These are phyloP conservation scores for Acridotheres tristis DNA, from an alignment of 2,797 vertebrate species.

Conservation along the genomic window DNA sequence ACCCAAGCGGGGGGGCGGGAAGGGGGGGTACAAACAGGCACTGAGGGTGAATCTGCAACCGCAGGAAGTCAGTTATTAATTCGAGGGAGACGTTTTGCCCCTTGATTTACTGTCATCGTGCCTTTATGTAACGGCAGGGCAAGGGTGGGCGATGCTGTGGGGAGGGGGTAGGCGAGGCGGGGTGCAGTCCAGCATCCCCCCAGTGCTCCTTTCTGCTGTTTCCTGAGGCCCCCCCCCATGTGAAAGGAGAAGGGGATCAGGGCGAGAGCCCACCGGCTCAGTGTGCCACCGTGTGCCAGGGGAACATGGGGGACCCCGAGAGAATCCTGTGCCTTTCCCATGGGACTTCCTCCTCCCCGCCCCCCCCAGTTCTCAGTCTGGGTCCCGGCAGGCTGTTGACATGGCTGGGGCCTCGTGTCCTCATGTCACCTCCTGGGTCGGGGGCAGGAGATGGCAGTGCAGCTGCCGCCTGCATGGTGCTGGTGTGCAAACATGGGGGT, in stretches of 20 bases:
- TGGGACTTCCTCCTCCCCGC: accelerated
- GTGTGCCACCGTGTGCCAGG: accelerated
- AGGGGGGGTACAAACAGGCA: not conserved
- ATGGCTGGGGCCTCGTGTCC: not conserved
- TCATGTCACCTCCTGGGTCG: not conserved
- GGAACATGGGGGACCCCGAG: accelerated
- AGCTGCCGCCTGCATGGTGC: accelerated
- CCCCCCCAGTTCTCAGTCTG: not conserved
- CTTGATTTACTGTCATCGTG: constrained; percentile 54
- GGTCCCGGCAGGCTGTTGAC: not conserved
- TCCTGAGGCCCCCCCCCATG: accelerated
- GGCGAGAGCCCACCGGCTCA: accelerated
- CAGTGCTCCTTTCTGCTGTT: not conserved
- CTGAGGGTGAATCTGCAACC: constrained; percentile 61
- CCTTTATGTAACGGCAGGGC: constrained; percentile 9
- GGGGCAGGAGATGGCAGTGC: not conserved
- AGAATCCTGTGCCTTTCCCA: not conserved
- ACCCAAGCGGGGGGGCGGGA: not conserved
- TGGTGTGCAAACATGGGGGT: accelerated
- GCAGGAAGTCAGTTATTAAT: constrained; percentile 73
- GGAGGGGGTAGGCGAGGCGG: accelerated
- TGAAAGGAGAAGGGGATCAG: not conserved
- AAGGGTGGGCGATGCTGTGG: not conserved
- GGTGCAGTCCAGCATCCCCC: too few species aligned
- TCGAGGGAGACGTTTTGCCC: constrained; percentile 46